Conservation (phyloP, 2,113 vertebrate genomes). For the Leuciscus idus region DNA sequence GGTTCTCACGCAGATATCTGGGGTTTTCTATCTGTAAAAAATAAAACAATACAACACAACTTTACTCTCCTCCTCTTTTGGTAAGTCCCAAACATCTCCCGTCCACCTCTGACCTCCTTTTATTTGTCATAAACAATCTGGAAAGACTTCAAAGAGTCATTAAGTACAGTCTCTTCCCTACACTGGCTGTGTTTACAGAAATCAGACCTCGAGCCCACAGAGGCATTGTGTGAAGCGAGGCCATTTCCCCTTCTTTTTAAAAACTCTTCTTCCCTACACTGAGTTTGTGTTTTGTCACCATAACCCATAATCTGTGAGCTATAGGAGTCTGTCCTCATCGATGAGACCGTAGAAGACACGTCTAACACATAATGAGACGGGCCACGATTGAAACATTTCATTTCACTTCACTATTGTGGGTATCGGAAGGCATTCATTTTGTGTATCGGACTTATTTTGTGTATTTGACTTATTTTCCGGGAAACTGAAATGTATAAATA, state of each 20-base stretch:
- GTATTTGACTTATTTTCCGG: no score
- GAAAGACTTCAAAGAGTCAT: conserved; percentile 67
- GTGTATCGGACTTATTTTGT: no score
- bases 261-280: conserved; percentile 50
- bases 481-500: no score
- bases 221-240: conserved; percentile 60
- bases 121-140: conserved; percentile 69
- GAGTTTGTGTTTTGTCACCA: conserved; percentile 69
- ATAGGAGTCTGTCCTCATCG: conserved; percentile 45
- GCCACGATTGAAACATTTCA: neutral
- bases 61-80: conserved; percentile 36
- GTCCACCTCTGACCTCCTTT: conserved; percentile 58
- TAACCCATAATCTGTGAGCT: conserved; percentile 68
- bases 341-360: neutral
- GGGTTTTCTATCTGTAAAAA: conserved; percentile 91
- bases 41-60: conserved; percentile 59
- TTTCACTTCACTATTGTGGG: neutral
- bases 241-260: conserved; percentile 63
- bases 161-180: conserved; percentile 59
- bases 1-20: conserved; percentile 88
- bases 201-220: conserved; percentile 63
- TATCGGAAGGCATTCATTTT: no score
- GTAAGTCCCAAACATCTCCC: conserved; percentile 50
- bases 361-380: neutral
- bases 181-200: conserved; percentile 69